phyloP scores from a whole-genome alignment of 2,888 invertebrate species.

The Trachelus stipa region DNA sequence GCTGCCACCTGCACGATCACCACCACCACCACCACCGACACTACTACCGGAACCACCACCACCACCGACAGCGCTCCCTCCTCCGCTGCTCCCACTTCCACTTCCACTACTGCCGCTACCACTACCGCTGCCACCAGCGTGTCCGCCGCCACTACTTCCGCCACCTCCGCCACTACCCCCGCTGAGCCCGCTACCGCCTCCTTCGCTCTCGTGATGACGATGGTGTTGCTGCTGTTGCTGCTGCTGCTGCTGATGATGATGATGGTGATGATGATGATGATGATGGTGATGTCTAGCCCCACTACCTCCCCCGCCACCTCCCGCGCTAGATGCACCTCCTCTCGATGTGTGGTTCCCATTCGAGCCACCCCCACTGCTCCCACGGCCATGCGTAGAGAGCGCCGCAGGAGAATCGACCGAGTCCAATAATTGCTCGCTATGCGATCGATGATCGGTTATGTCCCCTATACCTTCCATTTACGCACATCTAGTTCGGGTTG shows the following conservation, averaged over 20 bases:
- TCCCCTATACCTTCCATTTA: constrained; percentile 67
- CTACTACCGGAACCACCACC: constrained; percentile 35
- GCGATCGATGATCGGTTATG: constrained; percentile 66
- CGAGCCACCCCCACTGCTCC: constrained; percentile 32
- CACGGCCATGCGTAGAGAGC: constrained; percentile 63
- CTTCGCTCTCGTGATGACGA: constrained; percentile 38
- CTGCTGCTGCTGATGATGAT: constrained; percentile 52
- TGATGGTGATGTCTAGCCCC: neutral
- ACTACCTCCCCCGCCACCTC: constrained; percentile 13
- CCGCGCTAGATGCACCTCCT: constrained; percentile 2
- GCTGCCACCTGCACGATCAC: constrained; percentile 17
- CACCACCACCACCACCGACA: constrained; percentile 45
- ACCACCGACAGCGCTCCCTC: constrained; percentile 30
- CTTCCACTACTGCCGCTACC: constrained; percentile 26
- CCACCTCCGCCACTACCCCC: constrained; percentile 58
- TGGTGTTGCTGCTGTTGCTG: constrained; percentile 52
- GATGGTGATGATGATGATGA: neutral
- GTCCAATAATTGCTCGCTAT: constrained; percentile 66
- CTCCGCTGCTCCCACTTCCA: constrained; percentile 30
- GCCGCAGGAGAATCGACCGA: constrained; percentile 67
- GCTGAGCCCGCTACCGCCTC: constrained; percentile 33
- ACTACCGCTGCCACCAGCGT: constrained; percentile 31
- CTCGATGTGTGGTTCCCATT: constrained; percentile 22
- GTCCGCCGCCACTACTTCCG: constrained; percentile 70
- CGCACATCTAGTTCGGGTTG: constrained; percentile 62